phyloP scores from a whole-genome alignment of 2,888 invertebrate genomes.

The Willowsia nigromaculata region DNA sequence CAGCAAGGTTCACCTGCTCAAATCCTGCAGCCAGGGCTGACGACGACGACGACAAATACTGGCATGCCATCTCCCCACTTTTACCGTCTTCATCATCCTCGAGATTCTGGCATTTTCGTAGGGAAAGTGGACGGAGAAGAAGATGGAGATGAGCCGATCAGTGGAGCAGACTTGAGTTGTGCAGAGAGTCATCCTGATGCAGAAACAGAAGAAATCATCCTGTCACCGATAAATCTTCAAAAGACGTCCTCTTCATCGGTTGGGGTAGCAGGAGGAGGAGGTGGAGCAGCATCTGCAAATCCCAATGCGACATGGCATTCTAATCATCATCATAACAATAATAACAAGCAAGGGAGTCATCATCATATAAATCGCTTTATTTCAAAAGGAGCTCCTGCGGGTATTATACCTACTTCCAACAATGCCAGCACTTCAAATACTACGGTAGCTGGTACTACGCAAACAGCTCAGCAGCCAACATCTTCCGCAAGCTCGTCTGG shows the following conservation, averaged over 20 bases:
- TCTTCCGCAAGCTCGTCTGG: constrained; percentile 60
- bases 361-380: constrained; percentile 67
- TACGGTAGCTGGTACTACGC: background rate
- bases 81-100: constrained; percentile 68
- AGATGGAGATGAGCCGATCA: constrained; percentile 69
- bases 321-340: constrained; percentile 60
- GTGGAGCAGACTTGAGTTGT: constrained; percentile 57
- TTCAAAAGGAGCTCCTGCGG: constrained; percentile 54
- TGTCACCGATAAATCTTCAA: constrained; percentile 75
- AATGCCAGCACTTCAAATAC: background rate
- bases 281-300: constrained; percentile 29
- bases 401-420: background rate
- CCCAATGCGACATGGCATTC: constrained; percentile 53
- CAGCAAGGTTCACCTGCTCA: constrained; percentile 42
- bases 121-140: constrained; percentile 74
- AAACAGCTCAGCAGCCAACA: constrained; percentile 53
- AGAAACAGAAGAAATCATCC: constrained; percentile 76
- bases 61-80: constrained; percentile 53
- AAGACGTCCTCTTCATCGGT: constrained; percentile 45
- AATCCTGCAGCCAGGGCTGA: background rate
- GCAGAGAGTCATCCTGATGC: constrained; percentile 67
- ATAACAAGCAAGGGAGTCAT: constrained; percentile 62
- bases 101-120: constrained; percentile 77
- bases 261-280: constrained; percentile 7
- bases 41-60: background rate